A percentile compares a stretch with the other conserved stretches of the same genome.
These are phyloP conservation scores for Anticlea derivata DNA, from an alignment of 2,888 invertebrate species.

Conservation along the genomic window DNA sequence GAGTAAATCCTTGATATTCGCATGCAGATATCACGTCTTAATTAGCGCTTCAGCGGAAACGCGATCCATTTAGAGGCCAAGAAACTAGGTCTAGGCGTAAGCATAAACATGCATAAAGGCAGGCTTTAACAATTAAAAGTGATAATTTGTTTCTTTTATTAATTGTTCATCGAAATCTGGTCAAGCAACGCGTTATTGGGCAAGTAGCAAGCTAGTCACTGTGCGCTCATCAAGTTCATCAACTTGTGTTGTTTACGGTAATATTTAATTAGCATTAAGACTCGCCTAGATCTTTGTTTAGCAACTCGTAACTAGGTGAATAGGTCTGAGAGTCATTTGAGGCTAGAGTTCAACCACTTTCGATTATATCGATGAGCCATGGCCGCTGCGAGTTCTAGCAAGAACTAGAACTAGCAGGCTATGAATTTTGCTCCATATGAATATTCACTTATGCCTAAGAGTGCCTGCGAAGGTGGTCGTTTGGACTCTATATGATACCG, in stretches of 20 bases:
- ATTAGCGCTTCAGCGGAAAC: slow-evolving; percentile 65
- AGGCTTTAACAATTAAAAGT: slow-evolving; percentile 13
- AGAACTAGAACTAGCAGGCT: too few species aligned
- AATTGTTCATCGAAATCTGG: slow-evolving; percentile 3
- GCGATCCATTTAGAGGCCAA: slow-evolving; percentile 67
- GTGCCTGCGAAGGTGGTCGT: too few species aligned
- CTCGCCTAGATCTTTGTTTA: slow-evolving; percentile 12
- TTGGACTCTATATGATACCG: too few species aligned
- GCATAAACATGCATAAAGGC: slow-evolving; percentile 16
- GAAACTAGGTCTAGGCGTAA: slow-evolving; percentile 69
- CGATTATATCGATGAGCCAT: background rate
- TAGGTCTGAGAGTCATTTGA: background rate
- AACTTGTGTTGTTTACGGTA: slow-evolving; percentile 6
- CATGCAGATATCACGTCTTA: slow-evolving; percentile 55
- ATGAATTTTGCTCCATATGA: too few species aligned
- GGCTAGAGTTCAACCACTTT: background rate
- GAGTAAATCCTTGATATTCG: slow-evolving; percentile 36
- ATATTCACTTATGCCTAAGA: too few species aligned
- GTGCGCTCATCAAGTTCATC: slow-evolving; percentile 9
- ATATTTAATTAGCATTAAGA: slow-evolving; percentile 8
- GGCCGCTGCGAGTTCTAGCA: background rate
- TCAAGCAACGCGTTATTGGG: slow-evolving; percentile 9
- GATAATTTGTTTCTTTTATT: slow-evolving; percentile 15
- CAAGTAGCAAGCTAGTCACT: slow-evolving; percentile 7
- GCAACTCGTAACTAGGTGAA: slow-evolving; percentile 8